phyloP scores from a whole-genome alignment of 2,888 invertebrate species.

The Carterocephalus palaemon region DNA sequence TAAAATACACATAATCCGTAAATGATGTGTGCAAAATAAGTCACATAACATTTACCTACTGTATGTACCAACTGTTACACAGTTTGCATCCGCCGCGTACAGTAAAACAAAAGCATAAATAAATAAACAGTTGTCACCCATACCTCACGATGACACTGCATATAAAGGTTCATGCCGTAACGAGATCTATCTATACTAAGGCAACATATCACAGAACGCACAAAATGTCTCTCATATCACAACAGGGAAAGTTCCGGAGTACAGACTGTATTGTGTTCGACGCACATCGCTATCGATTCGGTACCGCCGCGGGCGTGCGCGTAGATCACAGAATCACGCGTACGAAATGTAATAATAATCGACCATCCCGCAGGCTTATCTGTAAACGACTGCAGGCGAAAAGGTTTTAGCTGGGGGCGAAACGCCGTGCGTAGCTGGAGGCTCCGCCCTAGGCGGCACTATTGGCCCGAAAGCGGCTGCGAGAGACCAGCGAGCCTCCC shows the following conservation, averaged over 20 bases:
- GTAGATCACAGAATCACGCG: conserved; percentile 70
- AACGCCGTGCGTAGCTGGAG: conserved; percentile 67
- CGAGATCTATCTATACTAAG: conserved; percentile 65
- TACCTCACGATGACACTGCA: conserved; percentile 79
- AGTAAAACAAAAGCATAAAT: conserved; percentile 1
- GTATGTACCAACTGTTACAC: too few species aligned
- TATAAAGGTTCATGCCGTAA: conserved; percentile 70
- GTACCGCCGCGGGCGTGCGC: conserved; percentile 59
- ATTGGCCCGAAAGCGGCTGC: conserved; percentile 70
- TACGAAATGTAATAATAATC: conserved; percentile 73
- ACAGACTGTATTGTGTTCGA: conserved; percentile 38
- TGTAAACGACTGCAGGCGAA: conserved; percentile 78
- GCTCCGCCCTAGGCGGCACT: conserved; percentile 71
- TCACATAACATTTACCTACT: too few species aligned
- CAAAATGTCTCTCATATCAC: conserved; percentile 52
- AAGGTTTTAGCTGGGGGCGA: conserved; percentile 78
- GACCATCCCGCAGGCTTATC: conserved; percentile 79
- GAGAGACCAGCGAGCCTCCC: conserved; percentile 51
- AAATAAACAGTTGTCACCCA: conserved; percentile 38
- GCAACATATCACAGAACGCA: conserved; percentile 75
- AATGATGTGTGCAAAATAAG: too few species aligned
- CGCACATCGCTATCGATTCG: conserved; percentile 67
- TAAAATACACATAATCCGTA: too few species aligned
- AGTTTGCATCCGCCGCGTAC: conserved; percentile 1
- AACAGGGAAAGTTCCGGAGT: conserved; percentile 44